phyloP scores from a whole-genome alignment of 2,888 invertebrate genomes.

The Trissolcus japonicus region DNA sequence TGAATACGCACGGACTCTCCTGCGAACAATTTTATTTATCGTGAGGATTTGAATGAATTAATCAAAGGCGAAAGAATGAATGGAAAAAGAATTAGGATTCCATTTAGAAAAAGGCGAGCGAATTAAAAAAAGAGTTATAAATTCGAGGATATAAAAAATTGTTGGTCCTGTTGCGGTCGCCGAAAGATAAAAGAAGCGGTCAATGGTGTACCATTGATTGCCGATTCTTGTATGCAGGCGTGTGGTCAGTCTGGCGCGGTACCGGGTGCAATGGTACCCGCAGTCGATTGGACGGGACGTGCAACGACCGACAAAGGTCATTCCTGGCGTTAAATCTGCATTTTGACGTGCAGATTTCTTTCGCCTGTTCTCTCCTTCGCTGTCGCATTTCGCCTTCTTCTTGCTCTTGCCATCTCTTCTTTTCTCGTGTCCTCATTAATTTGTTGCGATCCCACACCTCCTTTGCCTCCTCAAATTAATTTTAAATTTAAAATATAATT shows the following conservation, averaged over 20 bases:
- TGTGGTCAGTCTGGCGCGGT: constrained; percentile 56
- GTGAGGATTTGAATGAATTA: background rate
- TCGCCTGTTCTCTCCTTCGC: constrained; percentile 34
- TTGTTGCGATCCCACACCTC: background rate
- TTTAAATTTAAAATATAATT: no score
- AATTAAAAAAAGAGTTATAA: constrained; percentile 2
- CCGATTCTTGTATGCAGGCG: constrained; percentile 59
- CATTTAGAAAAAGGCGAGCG: background rate
- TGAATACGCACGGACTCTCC: no score
- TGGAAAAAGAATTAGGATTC: background rate
- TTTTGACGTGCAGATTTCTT: constrained; percentile 61
- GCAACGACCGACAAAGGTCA: constrained; percentile 73
- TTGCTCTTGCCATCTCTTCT: constrained; percentile 48
- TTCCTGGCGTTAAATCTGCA: constrained; percentile 67
- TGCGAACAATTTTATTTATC: background rate
- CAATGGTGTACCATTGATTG: constrained; percentile 48
- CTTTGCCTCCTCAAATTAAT: background rate
- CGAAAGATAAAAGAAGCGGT: constrained; percentile 11
- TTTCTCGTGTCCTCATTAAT: constrained; percentile 48
- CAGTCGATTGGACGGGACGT: constrained; percentile 62
- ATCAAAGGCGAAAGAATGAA: background rate
- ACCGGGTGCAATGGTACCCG: constrained; percentile 59
- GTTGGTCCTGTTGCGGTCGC: background rate
- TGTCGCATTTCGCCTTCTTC: constrained; percentile 34
- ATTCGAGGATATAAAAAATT: background rate